Evolutionary conservation across 2,888 invertebrate genomes (phyloP).

Genomic region (Sesia bembeciformis): DNA sequence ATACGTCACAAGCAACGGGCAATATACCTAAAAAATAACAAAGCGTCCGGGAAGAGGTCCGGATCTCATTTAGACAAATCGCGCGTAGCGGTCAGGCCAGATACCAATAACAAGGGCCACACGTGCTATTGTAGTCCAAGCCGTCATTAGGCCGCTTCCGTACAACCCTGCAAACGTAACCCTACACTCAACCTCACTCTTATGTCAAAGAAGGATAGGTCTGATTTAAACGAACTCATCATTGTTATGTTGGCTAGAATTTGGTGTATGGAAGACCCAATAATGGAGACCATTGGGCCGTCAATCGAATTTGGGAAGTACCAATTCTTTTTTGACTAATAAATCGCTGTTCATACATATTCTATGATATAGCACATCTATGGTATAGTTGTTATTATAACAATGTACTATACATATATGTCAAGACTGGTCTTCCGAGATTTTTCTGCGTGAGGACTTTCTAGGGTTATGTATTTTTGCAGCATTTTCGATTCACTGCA

Average conservation of each 20-base stretch:
- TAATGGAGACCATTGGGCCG: conserved; percentile 44
- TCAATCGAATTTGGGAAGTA: conserved; percentile 34
- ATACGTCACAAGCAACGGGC: conserved; percentile 21
- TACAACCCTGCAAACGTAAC: conserved; percentile 27
- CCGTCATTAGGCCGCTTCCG: conserved; percentile 70
- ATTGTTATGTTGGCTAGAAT: conserved; percentile 15
- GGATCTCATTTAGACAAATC: conserved; percentile 74
- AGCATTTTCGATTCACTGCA: too few relatives aligned
- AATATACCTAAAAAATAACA: conserved; percentile 45
- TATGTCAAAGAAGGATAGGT: conserved; percentile 24
- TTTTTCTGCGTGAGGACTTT: too few relatives aligned
- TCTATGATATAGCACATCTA: not conserved
- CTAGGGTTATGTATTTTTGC: too few relatives aligned
- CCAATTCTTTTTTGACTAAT: conserved; percentile 34
- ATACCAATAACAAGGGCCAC: conserved; percentile 70
- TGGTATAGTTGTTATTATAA: too few relatives aligned
- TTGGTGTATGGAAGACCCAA: conserved; percentile 37
- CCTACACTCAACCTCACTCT: conserved; percentile 23
- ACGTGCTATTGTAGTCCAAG: conserved; percentile 66
- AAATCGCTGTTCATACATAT: conserved; percentile 23
- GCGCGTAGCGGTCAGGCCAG: conserved; percentile 71
- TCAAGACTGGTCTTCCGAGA: too few relatives aligned
- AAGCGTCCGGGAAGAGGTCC: conserved; percentile 52
- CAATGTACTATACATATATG: too few relatives aligned
- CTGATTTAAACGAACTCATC: conserved; percentile 18